Percentiles rank a stretch among this genome's conserved stretches.
These are phyloP conservation scores for Labeo catla DNA, from an alignment of 2,113 vertebrate species.

Conservation along the genomic window DNA sequence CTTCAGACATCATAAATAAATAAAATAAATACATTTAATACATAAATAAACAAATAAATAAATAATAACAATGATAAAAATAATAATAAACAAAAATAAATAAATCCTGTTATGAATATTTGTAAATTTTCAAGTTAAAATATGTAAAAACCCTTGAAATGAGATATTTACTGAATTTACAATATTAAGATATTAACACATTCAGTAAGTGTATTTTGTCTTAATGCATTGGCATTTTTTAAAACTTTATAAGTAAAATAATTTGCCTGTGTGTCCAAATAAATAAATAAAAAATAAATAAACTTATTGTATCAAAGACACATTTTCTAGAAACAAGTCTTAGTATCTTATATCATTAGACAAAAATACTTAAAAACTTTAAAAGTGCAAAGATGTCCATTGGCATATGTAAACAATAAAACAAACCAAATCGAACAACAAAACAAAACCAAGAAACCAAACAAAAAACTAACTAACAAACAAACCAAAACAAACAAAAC, in stretches of 20 bases:
- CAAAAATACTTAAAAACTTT: not conserved
- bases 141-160: not conserved
- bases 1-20: too few relatives aligned
- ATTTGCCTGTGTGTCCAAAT: not conserved
- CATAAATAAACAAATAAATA: too few relatives aligned
- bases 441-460: not conserved
- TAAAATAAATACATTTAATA: too few relatives aligned
- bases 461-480: too few relatives aligned
- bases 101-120: not conserved
- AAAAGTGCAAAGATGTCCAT: not conserved
- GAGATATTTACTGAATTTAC: not conserved
- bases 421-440: not conserved
- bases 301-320: not conserved
- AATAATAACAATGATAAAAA: too few relatives aligned
- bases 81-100: not conserved
- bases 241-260: not conserved
- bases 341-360: not conserved
- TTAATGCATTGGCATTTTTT: not conserved
- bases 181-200: not conserved
- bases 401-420: not conserved
- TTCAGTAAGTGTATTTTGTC: not conserved
- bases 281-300: not conserved
- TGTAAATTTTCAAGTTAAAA: not conserved
- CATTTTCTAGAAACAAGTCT: not conserved
- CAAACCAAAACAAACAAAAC: not conserved